Percentiles rank a stretch among this genome's conserved stretches.
phyloP scores from a whole-genome alignment of 2,113 vertebrate genomes.

The Ivindomyrus marchei region DNA sequence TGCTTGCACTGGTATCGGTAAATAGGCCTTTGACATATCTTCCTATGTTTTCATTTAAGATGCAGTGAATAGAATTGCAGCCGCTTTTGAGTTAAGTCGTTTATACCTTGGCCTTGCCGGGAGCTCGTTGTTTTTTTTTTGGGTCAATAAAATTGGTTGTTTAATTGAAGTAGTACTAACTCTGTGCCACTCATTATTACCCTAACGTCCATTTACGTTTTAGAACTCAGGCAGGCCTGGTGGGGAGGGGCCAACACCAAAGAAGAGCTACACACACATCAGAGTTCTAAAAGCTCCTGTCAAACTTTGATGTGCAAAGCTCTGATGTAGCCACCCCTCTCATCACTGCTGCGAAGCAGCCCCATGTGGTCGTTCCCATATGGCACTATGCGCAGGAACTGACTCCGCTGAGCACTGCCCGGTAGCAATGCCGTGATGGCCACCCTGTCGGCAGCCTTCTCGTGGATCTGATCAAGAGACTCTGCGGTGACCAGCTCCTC shows the following conservation, averaged over 20 bases:
- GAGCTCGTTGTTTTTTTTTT: background rate
- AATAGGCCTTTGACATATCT: background rate
- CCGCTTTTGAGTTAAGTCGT: background rate
- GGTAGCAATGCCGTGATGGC: constrained; percentile 60
- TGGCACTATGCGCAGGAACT: constrained; percentile 63
- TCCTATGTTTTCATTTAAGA: background rate
- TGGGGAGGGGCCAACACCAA: background rate
- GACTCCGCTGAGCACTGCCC: constrained; percentile 67
- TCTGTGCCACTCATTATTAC: background rate
- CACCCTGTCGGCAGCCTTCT: background rate
- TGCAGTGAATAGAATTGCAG: background rate
- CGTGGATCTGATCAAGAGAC: background rate
- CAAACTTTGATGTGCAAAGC: constrained; percentile 71
- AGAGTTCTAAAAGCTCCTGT: background rate
- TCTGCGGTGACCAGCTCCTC: background rate
- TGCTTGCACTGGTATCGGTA: background rate
- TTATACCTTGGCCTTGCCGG: background rate
- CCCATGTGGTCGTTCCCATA: constrained; percentile 71
- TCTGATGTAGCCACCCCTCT: constrained; percentile 72
- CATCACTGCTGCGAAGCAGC: constrained; percentile 71
- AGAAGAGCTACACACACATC: background rate
- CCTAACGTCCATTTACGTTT: background rate
- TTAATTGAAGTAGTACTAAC: background rate
- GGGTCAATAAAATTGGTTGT: background rate
- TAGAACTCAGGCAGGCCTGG: background rate